Percentiles rank a stretch among this genome's conserved stretches.
phyloP scores from a whole-genome alignment of 2,797 vertebrate species.

The Heliangelus exortis region DNA sequence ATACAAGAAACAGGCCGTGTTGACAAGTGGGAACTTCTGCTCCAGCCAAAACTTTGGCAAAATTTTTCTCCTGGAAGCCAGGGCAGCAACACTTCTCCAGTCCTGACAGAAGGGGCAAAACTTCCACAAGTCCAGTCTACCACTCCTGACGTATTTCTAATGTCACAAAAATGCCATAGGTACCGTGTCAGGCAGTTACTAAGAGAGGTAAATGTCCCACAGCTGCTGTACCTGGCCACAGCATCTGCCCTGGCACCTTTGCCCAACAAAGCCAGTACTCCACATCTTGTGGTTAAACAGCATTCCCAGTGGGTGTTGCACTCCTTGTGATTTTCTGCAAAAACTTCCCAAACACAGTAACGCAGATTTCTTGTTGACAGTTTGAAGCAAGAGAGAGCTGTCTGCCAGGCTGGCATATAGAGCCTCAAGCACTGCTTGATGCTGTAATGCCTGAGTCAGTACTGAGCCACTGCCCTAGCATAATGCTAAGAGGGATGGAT shows the following conservation, averaged over 20 bases:
- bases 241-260: not conserved
- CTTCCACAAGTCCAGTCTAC: not conserved
- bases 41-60: conserved; percentile 4
- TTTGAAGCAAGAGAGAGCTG: not conserved
- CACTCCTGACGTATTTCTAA: not conserved
- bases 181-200: not conserved
- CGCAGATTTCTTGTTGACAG: not conserved
- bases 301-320: not conserved
- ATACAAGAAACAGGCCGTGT: not conserved
- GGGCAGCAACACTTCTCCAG: not conserved
- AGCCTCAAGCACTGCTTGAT: not conserved
- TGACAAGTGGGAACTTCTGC: not conserved
- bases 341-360: not conserved
- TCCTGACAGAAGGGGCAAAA: not conserved
- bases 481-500: not conserved
- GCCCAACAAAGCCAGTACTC: not conserved
- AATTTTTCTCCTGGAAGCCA: not conserved
- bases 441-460: not conserved
- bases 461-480: not conserved
- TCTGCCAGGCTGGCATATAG: conserved; percentile 29
- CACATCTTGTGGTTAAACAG: not conserved
- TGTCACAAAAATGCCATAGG: not conserved
- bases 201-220: not conserved
- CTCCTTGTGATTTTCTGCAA: not conserved
- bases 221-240: not conserved